Base-by-base conservation (phyloP, 2,113 vertebrate genomes). In the Platichthys flesus region DNA sequence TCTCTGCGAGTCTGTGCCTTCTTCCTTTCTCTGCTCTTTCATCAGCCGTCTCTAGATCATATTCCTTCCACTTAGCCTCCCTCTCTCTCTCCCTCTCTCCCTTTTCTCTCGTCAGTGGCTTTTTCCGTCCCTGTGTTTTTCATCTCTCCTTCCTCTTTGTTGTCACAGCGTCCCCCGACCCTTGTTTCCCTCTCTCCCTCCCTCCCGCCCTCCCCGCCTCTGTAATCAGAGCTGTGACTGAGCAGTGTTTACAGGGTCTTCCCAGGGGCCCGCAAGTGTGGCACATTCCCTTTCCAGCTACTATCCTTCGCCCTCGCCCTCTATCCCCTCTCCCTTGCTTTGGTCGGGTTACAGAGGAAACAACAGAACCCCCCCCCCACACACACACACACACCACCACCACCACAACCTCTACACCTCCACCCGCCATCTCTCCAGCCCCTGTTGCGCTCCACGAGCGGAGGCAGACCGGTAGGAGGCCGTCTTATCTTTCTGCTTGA, bases 201-300 rank as follows among this genome's bases (percentile, higher is more conserved):
- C 26, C 28, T 31, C 63, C 21, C 20, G 21, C 21, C 51, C 51
- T 52, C 16, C 12, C 58, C 42, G 28, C 61, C 20, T 72, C 24
- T 86, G 76, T 89, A 90, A 92, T 91, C 85, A 91, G 81, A 83
- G 83, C 77, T 87, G 81, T 81, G 82, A 84, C 81, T 78, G 90
- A 89, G 59, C 83, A 81, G 79, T 86, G 86, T 86, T 90, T 88
- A 76, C 87, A 75, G 74, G 71, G 73, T 89, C 79, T 35, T 86
- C 90, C 88, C 84, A 76, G 87, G 88, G 88, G 88, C 71, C 76
- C 16, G 72, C 67, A 77, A 21, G 23, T 83, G 72, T 88, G 79
- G 74, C 76, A 90, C 75, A 81, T 86, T 87, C 68, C 54, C 86
- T 90, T 86, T 86, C 74, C 80, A 85, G 76, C 80, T 23, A 55